Conservation (phyloP, 2,888 invertebrate species). For the Lepidocyrtoides sp. region DNA sequence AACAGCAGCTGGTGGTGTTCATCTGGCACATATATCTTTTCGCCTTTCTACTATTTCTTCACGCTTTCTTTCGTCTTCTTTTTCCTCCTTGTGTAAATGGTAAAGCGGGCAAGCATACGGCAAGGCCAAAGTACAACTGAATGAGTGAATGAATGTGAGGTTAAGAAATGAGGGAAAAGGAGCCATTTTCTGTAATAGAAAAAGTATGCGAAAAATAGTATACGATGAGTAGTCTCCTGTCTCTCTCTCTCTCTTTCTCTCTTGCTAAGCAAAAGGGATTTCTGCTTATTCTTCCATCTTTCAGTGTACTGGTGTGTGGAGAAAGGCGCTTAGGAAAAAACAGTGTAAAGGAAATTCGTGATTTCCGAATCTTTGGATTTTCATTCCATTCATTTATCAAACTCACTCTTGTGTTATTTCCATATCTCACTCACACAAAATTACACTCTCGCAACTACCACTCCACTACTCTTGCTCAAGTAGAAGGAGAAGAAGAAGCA, state of each 20-base stretch:
- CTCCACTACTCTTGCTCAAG: neutral
- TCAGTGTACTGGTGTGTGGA: neutral
- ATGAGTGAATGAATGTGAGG: conserved; percentile 50
- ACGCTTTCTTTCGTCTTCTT: neutral
- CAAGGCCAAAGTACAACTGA: neutral
- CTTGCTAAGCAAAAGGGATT: conserved; percentile 17
- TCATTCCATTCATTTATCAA: conserved; percentile 72
- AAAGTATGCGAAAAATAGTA: conserved; percentile 12
- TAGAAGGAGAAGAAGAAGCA: neutral
- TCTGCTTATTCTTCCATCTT: neutral
- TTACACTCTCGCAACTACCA: conserved; percentile 34
- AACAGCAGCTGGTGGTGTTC: conserved; percentile 70
- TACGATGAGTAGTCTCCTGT: conserved; percentile 19
- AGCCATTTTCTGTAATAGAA: conserved; percentile 33
- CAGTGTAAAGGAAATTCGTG: conserved; percentile 61
- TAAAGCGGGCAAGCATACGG: neutral
- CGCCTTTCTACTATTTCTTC: neutral
- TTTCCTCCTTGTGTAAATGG: neutral
- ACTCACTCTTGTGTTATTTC: conserved; percentile 68
- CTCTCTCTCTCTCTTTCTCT: neutral
- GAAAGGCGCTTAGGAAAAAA: conserved; percentile 31
- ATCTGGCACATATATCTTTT: conserved; percentile 64
- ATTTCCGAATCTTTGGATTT: conserved; percentile 72
- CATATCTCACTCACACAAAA: conserved; percentile 74
- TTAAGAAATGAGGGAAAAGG: conserved; percentile 29